phyloP scores from a whole-genome alignment of 1,140 invertebrate species.

The Galleria mellonella region DNA sequence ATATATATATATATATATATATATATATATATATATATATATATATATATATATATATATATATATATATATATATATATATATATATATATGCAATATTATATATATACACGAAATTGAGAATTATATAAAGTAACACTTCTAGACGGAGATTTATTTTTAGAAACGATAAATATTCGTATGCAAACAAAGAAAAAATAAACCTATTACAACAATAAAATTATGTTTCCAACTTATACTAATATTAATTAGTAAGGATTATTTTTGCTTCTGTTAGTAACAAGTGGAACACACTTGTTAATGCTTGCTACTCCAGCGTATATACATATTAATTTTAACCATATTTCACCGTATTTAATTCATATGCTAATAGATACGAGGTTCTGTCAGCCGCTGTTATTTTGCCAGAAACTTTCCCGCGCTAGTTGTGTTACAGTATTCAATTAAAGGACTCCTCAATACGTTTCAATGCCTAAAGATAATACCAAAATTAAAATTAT shows the following conservation, averaged over 20 bases:
- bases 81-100: too few species aligned
- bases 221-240: not conserved
- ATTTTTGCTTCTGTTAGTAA: not conserved
- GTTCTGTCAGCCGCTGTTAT: conserved; percentile 34
- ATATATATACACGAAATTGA: too few species aligned
- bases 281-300: conserved; percentile 30
- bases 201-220: not conserved
- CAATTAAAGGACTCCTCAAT: too few species aligned
- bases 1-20: too few species aligned
- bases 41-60: too few species aligned
- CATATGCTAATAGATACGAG: conserved; percentile 60
- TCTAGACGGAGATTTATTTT: not conserved
- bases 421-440: not conserved
- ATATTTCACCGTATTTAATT: conserved; percentile 69
- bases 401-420: conserved; percentile 12
- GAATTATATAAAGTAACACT: too few species aligned
- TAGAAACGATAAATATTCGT: not conserved
- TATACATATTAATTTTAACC: conserved; percentile 69
- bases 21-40: too few species aligned
- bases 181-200: not conserved
- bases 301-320: conserved; percentile 43
- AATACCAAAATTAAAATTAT: too few species aligned
- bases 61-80: too few species aligned
- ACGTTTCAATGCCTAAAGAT: too few species aligned
- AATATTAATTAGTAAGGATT: not conserved